Evolutionary conservation across 2,797 vertebrate genomes (phyloP), one percentile per base, ranked within the genome.

Genomic region (Denticeps clupeoides): DNA sequence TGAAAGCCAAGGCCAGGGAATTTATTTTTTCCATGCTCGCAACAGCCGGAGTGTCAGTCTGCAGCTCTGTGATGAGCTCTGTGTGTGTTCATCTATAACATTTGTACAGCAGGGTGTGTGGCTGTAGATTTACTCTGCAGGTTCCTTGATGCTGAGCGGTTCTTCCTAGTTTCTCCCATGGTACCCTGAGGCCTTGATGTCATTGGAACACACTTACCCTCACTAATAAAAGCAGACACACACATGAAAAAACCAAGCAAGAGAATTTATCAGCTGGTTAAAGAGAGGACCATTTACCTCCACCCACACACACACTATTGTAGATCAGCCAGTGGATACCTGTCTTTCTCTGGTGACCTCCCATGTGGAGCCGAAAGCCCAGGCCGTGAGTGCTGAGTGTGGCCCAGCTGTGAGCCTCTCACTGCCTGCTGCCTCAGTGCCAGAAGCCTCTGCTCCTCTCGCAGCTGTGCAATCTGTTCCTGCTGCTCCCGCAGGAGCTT

Each of bases 401-500:
- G 2, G 49, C 21, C 47, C 62, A 43, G 2, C 28, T 57, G 47
- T 0, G 26, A 37, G 0, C 46, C 44, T 49, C 43, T 72, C 51
- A 79, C 60, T 7, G 62, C 53, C 21, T 84, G 78, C 68, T 74
- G 72, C 66, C 58, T 67, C 28, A 79, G 56, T 48, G 65, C 70
- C 27, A 63, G 71, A 49, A 80, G 52, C 15, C 62, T 78, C 67
- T 87, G 85, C 45, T 77, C 73, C 70, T 82, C 70, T 66, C 80
- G 85, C 53, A 93, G 78, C 32, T 51, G 70, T 9, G 66, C 51
- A 44, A 96, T 96, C 62, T 85, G 69, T 55, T 87, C 75, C 55
- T 84, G 78, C 70, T 96, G 90, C 62, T 91, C 85, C 68, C 79
- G 76, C 65, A 93, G 81, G 62, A 86, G 86, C 60, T 71, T 79